Base-by-base conservation (phyloP, 2,888 invertebrate genomes). In the Diarsia rubi region DNA sequence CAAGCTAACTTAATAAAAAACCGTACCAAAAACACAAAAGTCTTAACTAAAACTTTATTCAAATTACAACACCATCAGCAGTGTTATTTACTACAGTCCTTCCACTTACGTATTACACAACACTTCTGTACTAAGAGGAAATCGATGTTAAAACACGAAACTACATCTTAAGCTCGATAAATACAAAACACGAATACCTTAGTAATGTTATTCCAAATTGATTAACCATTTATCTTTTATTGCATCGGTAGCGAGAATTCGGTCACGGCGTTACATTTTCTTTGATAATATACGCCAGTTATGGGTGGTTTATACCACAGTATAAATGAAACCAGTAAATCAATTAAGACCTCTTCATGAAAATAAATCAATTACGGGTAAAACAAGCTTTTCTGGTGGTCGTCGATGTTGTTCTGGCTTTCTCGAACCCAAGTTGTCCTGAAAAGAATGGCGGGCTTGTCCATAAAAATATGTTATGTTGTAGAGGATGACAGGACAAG, bases 141-240 rank as follows among this genome's bases (percentile, higher is more conserved):
- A 78, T 63, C 64, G 11, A 73, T 81, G 78, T 74, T 65, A 59
- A 21, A 44, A 81, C 82, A 81, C n/a, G 64, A 82, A 82, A 74
- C 60, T 19, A 78, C 67, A 82, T 78, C 60, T 49, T 44, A 73
- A 67, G 27, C 59, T 63, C 66, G 60, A 70, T 85, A 85, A 86
- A 82, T 72, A 81, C 24, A 60, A 31, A 72, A 77, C 49, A 75
- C 80, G 54, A 79, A 86, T 82, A 69, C 73, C 64, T 54, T 69
- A 73, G 52, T 82, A 86, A 86, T 84, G 81, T 78, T 75, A 83
- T 86, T 83, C 75, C 62, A 77, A 86, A 84, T 81, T 82, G 86
- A 84, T 86, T 79, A 81, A 79, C 62, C 77, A 79, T 85, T 86
- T 84, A 86, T 78, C 81, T 85, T 81, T 83, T 79, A 86, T 83